A percentile compares a stretch with the other conserved stretches of the same genome.
These are phyloP conservation scores for Homalodisca vitripennis DNA, from an alignment of 1,140 invertebrate genomes.

Conservation along the genomic window DNA sequence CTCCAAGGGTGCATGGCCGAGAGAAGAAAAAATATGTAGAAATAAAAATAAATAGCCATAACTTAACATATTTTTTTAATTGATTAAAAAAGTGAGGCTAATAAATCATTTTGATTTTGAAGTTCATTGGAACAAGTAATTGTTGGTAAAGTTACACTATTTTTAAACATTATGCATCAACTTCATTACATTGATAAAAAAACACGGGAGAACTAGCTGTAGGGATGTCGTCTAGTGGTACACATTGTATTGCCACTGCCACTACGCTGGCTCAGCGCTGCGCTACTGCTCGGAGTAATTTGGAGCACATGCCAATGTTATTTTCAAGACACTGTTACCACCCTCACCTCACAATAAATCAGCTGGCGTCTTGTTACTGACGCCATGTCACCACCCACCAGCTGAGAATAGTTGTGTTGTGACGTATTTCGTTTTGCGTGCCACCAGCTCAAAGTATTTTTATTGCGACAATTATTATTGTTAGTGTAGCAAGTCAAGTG, in stretches of 20 bases:
- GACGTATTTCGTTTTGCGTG: not conserved
- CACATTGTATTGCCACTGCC: conserved; percentile 4
- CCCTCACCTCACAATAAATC: not conserved
- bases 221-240: too few relatives aligned
- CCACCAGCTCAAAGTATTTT: too few relatives aligned
- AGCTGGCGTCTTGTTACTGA: conserved; percentile 4
- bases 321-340: not conserved
- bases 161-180: not conserved
- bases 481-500: conserved; percentile 2
- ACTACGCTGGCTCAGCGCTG: not conserved
- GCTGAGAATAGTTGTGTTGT: not conserved
- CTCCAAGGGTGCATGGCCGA: not conserved
- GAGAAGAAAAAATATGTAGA: not conserved
- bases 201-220: conserved; percentile 3
- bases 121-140: not conserved
- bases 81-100: too few relatives aligned
- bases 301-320: not conserved
- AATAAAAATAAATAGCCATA: not conserved
- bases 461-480: not conserved
- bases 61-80: not conserved
- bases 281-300: not conserved
- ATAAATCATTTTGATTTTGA: not conserved
- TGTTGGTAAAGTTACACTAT: not conserved
- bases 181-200: not conserved
- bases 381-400: conserved; percentile 2